Evolutionary conservation across 1,140 invertebrate genomes (phyloP), one percentile per base, ranked within the genome.

Genomic region (Paraescarpia echinospica): DNA sequence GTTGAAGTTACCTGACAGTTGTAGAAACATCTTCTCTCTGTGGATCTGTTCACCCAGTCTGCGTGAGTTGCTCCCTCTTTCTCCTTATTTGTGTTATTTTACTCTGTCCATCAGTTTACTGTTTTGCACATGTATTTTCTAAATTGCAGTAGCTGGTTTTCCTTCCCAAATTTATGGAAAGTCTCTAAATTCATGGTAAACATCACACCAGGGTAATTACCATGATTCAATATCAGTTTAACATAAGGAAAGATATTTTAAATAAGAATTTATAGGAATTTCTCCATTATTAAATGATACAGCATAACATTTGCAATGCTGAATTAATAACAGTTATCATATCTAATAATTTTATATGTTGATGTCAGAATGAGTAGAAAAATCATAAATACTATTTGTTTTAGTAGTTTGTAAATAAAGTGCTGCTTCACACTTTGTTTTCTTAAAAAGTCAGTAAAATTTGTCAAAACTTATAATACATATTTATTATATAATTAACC

Each of bases 1-100:
- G 91, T 94, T 95, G 34, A 94, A 94, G 51, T 92, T 96, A 89
- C 94, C 95, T 59, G 93, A 94, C 41, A 92, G 92, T 14, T 95
- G 95, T 93, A 93, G 91, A 14, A 94, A 95, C 91, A 93, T 95
- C 35, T 96, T 96, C 93, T 95, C 95, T 34, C 94, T 96, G 33
- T 96, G 95, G 95, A 95, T 96, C 88, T 95, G 95, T 91, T 95
- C 95, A n/a, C 94, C 94, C 89, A 95, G 95, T 94, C 93, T 96
- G 92, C 95, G 95, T 96, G 94, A 94, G 94, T 93, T 34, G 41
- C 41, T 90, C n/a, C n/a, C 35, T 90, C 14, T 33, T 27, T 90
- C 34, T 90, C 34, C 33, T 90, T 18, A 4, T 41, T 41, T 41
- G 41, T 12, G 12, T 41, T 41, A 41, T 41, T 41, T 41, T 41